phyloP scores from a whole-genome alignment of 1,140 invertebrate species.

The Galleria mellonella region DNA sequence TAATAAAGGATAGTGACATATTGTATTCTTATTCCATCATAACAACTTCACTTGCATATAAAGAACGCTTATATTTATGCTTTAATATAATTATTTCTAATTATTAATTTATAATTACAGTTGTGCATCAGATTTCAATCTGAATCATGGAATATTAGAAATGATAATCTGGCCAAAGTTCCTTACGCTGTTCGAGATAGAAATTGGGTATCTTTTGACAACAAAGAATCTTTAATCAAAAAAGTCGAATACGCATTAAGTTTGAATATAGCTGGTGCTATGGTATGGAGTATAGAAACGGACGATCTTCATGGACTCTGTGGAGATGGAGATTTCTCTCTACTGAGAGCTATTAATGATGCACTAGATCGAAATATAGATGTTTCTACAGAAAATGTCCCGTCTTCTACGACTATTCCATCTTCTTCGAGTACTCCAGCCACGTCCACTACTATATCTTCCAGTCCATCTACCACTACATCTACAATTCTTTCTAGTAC shows the following conservation, averaged over 20 bases:
- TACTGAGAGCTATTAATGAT: constrained; percentile 29
- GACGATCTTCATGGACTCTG: constrained; percentile 81
- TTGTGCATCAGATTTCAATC: constrained; percentile 35
- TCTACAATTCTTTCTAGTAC: no score
- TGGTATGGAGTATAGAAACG: constrained; percentile 85
- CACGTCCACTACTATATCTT: neutral
- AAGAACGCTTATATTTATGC: no score
- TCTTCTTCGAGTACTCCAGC: neutral
- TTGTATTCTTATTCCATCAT: no score
- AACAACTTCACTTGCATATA: no score
- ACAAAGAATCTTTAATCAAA: constrained; percentile 70
- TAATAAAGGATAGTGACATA: no score
- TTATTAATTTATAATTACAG: constrained; percentile 33
- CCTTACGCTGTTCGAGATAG: constrained; percentile 79
- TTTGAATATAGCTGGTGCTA: constrained; percentile 76
- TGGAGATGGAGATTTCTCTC: constrained; percentile 66
- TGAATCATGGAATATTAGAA: constrained; percentile 38
- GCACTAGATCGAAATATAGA: neutral
- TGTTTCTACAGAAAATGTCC: neutral
- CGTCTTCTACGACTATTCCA: neutral
- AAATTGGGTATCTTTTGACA: constrained; percentile 87
- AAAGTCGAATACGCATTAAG: constrained; percentile 75
- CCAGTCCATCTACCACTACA: neutral
- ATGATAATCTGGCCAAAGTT: constrained; percentile 43
- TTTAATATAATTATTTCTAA: no score